Evolutionary conservation across 2,113 vertebrate species (phyloP).

Genomic region (Hyaena hyaena): DNA sequence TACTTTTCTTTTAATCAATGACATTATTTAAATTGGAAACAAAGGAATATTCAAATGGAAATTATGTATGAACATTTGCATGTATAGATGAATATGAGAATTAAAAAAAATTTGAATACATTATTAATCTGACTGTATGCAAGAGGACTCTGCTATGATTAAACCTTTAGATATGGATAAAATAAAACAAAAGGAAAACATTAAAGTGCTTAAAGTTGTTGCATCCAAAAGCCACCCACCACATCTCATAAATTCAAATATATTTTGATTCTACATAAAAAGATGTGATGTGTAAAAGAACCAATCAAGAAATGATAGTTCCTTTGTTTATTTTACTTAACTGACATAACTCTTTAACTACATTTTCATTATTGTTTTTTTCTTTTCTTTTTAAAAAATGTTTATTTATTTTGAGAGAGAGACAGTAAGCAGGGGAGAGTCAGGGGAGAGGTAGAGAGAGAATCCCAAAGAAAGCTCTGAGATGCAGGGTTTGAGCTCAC

Average conservation of each 20-base stretch:
- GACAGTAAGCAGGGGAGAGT: too few species aligned
- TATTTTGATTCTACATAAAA: not conserved
- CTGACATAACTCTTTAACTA: not conserved
- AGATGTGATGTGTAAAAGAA: not conserved
- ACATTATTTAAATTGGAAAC: constrained; percentile 43
- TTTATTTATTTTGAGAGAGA: too few species aligned
- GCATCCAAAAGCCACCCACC: not conserved
- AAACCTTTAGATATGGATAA: not conserved
- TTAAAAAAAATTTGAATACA: not conserved
- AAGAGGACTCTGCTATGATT: not conserved
- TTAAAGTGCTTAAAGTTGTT: not conserved
- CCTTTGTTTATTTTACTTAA: not conserved
- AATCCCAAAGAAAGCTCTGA: too few species aligned
- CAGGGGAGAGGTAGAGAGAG: too few species aligned
- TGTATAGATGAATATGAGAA: not conserved
- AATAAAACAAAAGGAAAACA: not conserved
- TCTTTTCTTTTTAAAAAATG: too few species aligned
- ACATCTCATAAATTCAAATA: not conserved
- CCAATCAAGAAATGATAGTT: not conserved
- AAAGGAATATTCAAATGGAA: constrained; percentile 27
- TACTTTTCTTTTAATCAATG: not conserved
- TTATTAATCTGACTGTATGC: not conserved
- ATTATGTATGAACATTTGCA: not conserved
- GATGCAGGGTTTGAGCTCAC: too few species aligned
- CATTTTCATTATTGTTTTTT: not conserved